Base-by-base conservation (phyloP, 2,888 invertebrate species). In the Acleris cristana region DNA sequence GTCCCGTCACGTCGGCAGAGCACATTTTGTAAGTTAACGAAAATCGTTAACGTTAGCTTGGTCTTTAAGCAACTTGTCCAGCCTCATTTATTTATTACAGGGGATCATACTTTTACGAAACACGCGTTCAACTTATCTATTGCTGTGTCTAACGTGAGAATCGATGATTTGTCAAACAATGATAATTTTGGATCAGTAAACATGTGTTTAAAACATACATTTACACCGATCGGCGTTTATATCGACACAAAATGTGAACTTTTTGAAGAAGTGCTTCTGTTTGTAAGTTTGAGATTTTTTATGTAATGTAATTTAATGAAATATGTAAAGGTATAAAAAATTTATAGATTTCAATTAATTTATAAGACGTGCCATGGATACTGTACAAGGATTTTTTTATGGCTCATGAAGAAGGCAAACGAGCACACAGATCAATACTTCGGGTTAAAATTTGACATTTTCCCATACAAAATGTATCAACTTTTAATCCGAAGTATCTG, bases 251-350 rank as follows among this genome's bases (percentile, higher is more conserved):
- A 67, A n/a, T 87, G 86, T 72, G 51, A 40, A 0, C 18, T 52
- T 5, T 75, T 72, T 52, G 73, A 79, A 69, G 72, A 76, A 8
- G 44, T 80, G 2, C 57, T 86, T 64, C n/a, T 70, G 44, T 76
- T 76, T 65, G 87, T 87, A 71, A 80, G 84, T 82, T 69, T 34
- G 0, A 10, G 10, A 3, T 34, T 34, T 30, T 26, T 26, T 6
- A 26, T 26, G 6, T 6, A 26, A 26, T 26, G 6, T 26, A 26
- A 26, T 23, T 23, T 23, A 23, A 4, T 45, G 26, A 14, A 30
- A 55, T n/a, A n/a, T n/a, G n/a, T n/a, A n/a, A n/a, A n/a, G n/a
- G n/a, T n/a, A n/a, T n/a, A n/a, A n/a, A n/a, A n/a, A n/a, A n/a
- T n/a, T n/a, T n/a, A n/a, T n/a, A n/a, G n/a, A n/a, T n/a, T n/a